Evolutionary conservation across 2,113 vertebrate species (phyloP).

Genomic region (Microtus montanus): DNA sequence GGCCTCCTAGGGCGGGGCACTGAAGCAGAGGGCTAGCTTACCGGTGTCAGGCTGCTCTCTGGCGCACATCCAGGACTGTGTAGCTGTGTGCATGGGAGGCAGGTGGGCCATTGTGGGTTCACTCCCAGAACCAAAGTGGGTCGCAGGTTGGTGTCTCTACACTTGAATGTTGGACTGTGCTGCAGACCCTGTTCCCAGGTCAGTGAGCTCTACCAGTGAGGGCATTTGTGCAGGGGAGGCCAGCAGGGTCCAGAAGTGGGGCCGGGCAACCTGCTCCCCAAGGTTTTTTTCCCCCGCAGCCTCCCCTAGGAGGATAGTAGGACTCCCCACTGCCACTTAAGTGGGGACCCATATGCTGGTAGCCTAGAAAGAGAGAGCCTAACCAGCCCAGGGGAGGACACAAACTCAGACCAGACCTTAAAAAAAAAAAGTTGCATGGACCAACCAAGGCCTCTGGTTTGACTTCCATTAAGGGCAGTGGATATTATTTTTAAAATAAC

Average conservation of each 20-base stretch:
- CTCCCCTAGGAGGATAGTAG: neutral
- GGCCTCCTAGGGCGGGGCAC: neutral
- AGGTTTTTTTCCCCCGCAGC: neutral
- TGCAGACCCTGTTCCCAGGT: neutral
- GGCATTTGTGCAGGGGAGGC: neutral
- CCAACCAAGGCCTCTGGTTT: neutral
- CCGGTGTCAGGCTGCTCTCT: neutral
- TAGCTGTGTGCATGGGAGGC: neutral
- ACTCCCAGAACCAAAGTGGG: neutral
- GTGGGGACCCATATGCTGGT: neutral
- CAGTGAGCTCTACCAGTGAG: no score
- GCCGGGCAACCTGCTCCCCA: neutral
- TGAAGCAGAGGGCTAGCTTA: neutral
- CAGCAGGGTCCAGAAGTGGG: neutral
- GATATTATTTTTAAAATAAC: conserved; percentile 3
- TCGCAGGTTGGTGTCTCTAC: neutral
- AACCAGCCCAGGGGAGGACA: neutral
- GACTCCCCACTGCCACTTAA: neutral
- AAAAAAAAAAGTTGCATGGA: neutral
- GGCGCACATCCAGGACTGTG: neutral
- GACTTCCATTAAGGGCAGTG: neutral
- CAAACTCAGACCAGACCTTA: neutral
- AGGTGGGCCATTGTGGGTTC: neutral
- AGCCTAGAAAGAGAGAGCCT: neutral
- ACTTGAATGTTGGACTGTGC: neutral